Base-by-base conservation (phyloP, 2,113 vertebrate genomes). In the Clarias batrachus region DNA sequence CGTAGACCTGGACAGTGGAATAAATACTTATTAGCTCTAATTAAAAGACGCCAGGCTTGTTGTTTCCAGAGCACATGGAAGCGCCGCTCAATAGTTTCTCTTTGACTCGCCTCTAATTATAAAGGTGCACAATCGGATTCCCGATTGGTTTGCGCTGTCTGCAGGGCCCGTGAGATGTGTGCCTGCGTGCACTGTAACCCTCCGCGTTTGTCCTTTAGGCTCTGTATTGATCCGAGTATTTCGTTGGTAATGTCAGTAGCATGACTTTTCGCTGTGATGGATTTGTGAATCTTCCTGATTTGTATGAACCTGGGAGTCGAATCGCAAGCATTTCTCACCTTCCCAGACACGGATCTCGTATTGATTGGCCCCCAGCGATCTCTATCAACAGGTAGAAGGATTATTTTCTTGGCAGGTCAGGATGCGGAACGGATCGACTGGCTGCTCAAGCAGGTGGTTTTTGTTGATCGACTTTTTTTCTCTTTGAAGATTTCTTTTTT, bases 321-420 rank as follows among this genome's bases (percentile, higher is more conserved):
- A 91, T 88, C 92, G 92, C 91, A 90, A 92, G 93, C 91, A 85
- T 91, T 84, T 33, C 88, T 87, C 87, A 89, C 83, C 81, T 87
- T 73, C 0, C 27, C 86, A 87, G 85, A 90, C 92, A 86, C 60
- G 65, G n/a, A 82, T 91, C 90, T 91, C 79, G 84, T 89, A 94
- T 93, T 73, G 93, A 94, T 92, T 86, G 89, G 90, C 88, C 37
- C 8, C 78, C 79, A 74, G 78, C 56, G 33, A 77, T 57, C 84
- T 84, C 86, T 48, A 89, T 91, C 91, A 93, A 90, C 91, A 97
- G 96, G 96, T 97, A 84, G 96, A 96, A 62, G 95, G 94, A 87
- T 90, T 90, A 6, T 48, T 92, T 68, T 90, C 94, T 93, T 89
- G 90, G 91, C 86, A 52, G 19, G 23, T 65, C 65, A 79, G 77